Evolutionary conservation across 1,140 invertebrate species (phyloP).

Genomic region (Temnothorax longispinosus): DNA sequence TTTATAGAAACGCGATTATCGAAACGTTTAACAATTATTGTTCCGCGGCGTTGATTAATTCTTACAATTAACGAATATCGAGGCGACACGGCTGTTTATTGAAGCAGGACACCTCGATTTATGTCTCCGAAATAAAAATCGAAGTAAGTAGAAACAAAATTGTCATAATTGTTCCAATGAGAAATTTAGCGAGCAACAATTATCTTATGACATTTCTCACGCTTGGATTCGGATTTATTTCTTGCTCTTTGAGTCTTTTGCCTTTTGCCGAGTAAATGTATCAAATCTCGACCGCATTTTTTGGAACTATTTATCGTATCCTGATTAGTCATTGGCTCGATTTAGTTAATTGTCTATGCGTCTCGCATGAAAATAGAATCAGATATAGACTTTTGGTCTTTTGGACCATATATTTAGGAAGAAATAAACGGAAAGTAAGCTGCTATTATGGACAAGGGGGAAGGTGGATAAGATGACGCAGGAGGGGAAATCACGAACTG

Average conservation of each 20-base stretch:
- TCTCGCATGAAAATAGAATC: background rate
- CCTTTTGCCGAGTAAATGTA: background rate
- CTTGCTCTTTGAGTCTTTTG: background rate
- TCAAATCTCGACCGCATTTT: background rate
- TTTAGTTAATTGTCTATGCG: background rate
- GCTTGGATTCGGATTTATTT: background rate
- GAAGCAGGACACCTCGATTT: background rate
- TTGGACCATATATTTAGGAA: too few species aligned
- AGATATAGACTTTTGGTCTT: background rate
- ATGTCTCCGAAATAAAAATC: background rate
- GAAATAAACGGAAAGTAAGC: too few species aligned
- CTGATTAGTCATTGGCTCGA: background rate
- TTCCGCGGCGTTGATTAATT: background rate
- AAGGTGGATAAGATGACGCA: too few species aligned
- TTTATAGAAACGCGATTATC: background rate
- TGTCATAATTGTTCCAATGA: background rate
- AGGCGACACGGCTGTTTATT: background rate
- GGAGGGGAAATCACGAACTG: too few species aligned
- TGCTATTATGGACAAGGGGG: too few species aligned
- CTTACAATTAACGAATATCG: background rate
- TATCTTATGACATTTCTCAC: background rate
- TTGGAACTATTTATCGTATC: background rate
- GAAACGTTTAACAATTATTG: background rate
- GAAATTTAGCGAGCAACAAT: background rate
- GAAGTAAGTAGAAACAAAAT: background rate